phyloP scores from a whole-genome alignment of 1,140 invertebrate species.

The Antheraea mylitta region DNA sequence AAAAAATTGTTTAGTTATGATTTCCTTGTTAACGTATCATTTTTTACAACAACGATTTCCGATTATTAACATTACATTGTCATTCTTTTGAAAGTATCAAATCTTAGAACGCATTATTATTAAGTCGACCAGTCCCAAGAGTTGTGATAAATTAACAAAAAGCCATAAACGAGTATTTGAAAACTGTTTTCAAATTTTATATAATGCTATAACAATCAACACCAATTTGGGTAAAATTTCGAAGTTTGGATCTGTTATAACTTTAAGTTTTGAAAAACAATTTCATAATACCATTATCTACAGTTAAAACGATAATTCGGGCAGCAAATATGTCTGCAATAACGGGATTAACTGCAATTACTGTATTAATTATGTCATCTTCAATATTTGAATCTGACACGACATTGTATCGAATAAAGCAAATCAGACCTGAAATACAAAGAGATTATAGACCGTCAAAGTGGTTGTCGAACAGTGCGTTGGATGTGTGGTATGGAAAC shows the following conservation, averaged over 20 bases:
- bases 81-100: neutral
- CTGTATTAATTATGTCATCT: neutral
- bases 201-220: no score
- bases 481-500: slow-evolving; percentile 63
- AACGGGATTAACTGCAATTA: neutral
- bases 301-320: no score
- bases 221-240: no score
- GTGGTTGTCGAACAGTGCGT: slow-evolving; percentile 51
- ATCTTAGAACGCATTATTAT: neutral
- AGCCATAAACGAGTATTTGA: no score
- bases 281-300: no score
- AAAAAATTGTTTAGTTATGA: neutral
- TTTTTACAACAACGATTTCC: neutral
- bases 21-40: neutral
- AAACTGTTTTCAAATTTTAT: no score
- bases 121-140: neutral
- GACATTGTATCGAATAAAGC: slow-evolving; percentile 18
- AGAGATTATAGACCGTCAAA: slow-evolving; percentile 54
- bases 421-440: slow-evolving; percentile 5
- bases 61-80: neutral
- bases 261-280: no score
- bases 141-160: neutral
- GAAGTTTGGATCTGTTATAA: no score
- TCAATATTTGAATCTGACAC: neutral
- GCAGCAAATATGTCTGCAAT: neutral